These are phyloP conservation scores for Clarias fuscus DNA, from an alignment of 2,797 vertebrate species.

Conservation along the genomic window DNA sequence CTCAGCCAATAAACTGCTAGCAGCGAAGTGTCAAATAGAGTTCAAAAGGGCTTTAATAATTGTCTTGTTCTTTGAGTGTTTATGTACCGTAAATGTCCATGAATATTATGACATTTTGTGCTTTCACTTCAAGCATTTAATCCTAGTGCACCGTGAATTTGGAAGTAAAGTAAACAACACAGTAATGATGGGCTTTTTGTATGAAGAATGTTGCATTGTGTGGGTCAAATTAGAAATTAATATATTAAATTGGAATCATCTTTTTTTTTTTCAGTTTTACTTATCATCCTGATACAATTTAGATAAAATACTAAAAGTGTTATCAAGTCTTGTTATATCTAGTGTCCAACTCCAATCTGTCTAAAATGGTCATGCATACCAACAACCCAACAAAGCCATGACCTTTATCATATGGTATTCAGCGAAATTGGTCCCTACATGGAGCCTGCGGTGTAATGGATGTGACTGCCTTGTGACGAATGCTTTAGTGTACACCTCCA, in stretches of 20 bases:
- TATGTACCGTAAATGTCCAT: neutral
- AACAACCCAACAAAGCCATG: conserved; percentile 53
- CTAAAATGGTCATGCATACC: neutral
- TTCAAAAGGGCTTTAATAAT: neutral
- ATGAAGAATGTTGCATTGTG: neutral
- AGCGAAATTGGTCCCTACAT: conserved; percentile 44
- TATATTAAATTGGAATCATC: neutral
- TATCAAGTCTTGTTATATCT: neutral
- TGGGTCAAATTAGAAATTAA: neutral
- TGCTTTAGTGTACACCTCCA: neutral
- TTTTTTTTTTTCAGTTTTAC: neutral
- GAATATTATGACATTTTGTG: neutral
- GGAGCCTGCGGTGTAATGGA: conserved; percentile 25
- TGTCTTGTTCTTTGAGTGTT: neutral
- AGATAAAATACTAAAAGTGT: neutral
- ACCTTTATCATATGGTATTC: conserved; percentile 58
- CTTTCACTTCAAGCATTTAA: neutral
- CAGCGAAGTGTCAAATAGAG: neutral
- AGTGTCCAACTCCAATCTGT: neutral
- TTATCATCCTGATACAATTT: neutral
- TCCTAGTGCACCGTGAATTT: neutral
- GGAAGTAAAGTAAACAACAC: neutral
- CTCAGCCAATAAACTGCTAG: neutral
- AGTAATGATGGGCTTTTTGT: neutral
- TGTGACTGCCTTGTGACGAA: conserved; percentile 14